Conservation (phyloP, 1,140 invertebrate genomes). For the Magallana ariakensis region DNA sequence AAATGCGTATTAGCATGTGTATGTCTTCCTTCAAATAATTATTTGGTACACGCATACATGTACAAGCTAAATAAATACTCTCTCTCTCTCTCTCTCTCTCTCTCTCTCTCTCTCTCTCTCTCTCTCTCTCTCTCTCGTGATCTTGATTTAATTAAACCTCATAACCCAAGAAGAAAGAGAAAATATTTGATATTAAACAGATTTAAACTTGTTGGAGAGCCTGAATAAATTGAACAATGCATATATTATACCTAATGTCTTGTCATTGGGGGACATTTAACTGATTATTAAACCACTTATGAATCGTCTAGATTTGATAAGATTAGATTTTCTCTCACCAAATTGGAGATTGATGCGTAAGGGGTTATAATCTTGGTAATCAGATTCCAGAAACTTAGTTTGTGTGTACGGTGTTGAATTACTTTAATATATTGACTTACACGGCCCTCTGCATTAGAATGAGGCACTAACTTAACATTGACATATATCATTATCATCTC, state of each 20-base stretch:
- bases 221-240: background rate
- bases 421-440: background rate
- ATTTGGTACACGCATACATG: too few relatives aligned
- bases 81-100: too few relatives aligned
- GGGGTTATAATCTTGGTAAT: background rate
- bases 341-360: background rate
- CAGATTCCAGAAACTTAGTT: background rate
- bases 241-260: background rate
- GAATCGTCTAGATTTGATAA: slow-evolving; percentile 3
- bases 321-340: background rate
- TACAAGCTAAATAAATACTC: too few relatives aligned
- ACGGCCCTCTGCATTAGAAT: background rate
- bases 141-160: too few relatives aligned
- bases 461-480: background rate
- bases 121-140: too few relatives aligned
- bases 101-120: too few relatives aligned
- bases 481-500: slow-evolving; percentile 12
- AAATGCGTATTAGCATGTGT: too few relatives aligned
- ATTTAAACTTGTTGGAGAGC: too few relatives aligned
- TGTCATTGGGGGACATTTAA: background rate
- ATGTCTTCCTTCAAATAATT: too few relatives aligned
- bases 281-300: background rate
- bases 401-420: background rate
- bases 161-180: too few relatives aligned
- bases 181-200: too few relatives aligned